phyloP scores from a whole-genome alignment of 2,888 invertebrate genomes.

The Leucoma salicis region DNA sequence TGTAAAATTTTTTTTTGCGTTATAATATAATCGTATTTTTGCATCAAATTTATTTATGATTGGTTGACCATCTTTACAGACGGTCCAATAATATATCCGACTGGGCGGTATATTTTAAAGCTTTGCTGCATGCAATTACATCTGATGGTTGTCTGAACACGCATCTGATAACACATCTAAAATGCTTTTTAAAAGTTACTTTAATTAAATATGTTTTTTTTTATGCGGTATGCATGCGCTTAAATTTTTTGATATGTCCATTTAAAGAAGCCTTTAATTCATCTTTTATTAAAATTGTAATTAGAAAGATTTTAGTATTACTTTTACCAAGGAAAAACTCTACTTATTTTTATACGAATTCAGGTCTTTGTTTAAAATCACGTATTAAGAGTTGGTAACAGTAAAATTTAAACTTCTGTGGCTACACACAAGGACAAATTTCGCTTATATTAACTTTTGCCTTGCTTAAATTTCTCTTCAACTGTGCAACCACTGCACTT shows the following conservation, averaged over 20 bases:
- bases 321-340: neutral
- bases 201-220: constrained; percentile 63
- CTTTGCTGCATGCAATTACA: constrained; percentile 66
- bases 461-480: constrained; percentile 71
- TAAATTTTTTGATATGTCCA: constrained; percentile 22
- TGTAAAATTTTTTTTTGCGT: neutral
- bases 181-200: constrained; percentile 59
- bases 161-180: constrained; percentile 70
- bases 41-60: constrained; percentile 9
- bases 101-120: constrained; percentile 62
- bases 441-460: constrained; percentile 79
- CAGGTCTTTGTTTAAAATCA: constrained; percentile 46
- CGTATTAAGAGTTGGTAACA: constrained; percentile 42
- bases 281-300: constrained; percentile 52
- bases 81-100: constrained; percentile 38
- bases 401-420: constrained; percentile 52
- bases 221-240: no score
- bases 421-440: constrained; percentile 72
- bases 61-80: constrained; percentile 15
- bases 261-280: no score
- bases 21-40: neutral
- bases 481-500: constrained; percentile 70
- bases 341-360: constrained; percentile 35
- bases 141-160: constrained; percentile 63
- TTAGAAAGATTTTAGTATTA: constrained; percentile 45